A percentile compares a stretch with the other conserved stretches of the same genome.
Evolutionary conservation across 2,113 vertebrate species (phyloP).

Genomic region (Hydrolagus affinis): DNA sequence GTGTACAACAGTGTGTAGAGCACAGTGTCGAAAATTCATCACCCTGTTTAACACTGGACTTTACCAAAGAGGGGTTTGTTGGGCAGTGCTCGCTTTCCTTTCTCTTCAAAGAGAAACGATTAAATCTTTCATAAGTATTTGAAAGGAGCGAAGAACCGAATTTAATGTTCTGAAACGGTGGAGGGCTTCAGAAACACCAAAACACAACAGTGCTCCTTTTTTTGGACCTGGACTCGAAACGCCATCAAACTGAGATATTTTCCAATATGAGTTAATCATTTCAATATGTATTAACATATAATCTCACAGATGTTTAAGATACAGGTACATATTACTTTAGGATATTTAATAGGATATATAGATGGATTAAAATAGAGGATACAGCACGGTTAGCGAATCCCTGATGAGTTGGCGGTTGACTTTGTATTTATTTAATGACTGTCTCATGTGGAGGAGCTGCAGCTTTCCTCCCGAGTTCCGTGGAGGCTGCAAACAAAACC

Average conservation of each 20-base stretch:
- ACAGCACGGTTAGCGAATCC: too few species aligned
- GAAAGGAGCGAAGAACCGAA: too few species aligned
- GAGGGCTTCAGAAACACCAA: too few species aligned
- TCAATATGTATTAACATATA: background rate
- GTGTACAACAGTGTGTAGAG: too few species aligned
- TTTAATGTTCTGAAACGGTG: too few species aligned
- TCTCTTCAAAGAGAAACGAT: too few species aligned
- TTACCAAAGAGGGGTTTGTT: background rate
- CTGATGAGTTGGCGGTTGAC: background rate
- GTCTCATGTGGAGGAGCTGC: background rate
- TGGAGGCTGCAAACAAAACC: background rate
- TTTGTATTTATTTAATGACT: background rate
- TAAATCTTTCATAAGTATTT: too few species aligned
- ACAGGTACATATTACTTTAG: too few species aligned
- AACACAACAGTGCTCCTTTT: too few species aligned
- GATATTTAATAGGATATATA: background rate
- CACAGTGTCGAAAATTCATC: background rate
- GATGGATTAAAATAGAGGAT: background rate
- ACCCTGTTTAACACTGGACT: background rate
- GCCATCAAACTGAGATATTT: background rate
- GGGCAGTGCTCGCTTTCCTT: too few species aligned
- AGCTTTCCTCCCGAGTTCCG: background rate
- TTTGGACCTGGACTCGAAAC: background rate
- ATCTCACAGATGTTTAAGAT: too few species aligned
- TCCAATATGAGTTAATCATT: background rate